These are phyloP conservation scores for Thamnophis sirtalis DNA, from an alignment of 2,113 vertebrate species.

Conservation along the genomic window DNA sequence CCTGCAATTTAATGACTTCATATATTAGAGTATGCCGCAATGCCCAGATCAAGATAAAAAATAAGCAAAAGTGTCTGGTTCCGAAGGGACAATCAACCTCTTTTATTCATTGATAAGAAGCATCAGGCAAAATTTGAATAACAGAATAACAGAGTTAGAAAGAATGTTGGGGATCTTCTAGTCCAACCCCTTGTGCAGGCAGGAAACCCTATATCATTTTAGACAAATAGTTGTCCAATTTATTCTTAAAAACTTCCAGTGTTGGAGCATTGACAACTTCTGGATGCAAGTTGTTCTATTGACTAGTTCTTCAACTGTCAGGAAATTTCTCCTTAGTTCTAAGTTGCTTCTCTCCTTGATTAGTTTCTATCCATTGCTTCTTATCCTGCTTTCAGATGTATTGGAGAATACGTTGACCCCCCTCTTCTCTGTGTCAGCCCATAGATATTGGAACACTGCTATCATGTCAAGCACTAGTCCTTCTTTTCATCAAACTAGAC, in stretches of 20 bases:
- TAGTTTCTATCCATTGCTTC: background rate
- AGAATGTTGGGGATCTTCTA: background rate
- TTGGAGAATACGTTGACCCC: background rate
- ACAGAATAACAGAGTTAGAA: background rate
- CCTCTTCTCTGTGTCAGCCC: background rate
- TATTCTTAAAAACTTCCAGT: background rate
- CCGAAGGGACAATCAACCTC: constrained; percentile 29
- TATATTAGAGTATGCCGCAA: constrained; percentile 66
- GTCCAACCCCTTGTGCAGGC: background rate
- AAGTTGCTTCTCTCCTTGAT: background rate
- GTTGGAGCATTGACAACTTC: background rate
- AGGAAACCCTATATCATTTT: background rate
- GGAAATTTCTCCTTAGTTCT: background rate
- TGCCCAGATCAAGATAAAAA: constrained; percentile 62
- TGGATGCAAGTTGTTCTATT: background rate
- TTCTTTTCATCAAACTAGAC: background rate
- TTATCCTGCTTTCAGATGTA: background rate
- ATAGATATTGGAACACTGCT: background rate
- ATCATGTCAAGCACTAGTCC: background rate
- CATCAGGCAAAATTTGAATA: constrained; percentile 1
- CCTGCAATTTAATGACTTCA: constrained; percentile 72
- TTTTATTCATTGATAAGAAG: constrained; percentile 26
- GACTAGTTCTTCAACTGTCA: background rate
- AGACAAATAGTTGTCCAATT: background rate
- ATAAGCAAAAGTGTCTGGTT: constrained; percentile 58